Percentiles rank a stretch among this genome's conserved stretches.
Conservation (phyloP, 2,888 invertebrate genomes). For the Hemaris fuciformis region DNA sequence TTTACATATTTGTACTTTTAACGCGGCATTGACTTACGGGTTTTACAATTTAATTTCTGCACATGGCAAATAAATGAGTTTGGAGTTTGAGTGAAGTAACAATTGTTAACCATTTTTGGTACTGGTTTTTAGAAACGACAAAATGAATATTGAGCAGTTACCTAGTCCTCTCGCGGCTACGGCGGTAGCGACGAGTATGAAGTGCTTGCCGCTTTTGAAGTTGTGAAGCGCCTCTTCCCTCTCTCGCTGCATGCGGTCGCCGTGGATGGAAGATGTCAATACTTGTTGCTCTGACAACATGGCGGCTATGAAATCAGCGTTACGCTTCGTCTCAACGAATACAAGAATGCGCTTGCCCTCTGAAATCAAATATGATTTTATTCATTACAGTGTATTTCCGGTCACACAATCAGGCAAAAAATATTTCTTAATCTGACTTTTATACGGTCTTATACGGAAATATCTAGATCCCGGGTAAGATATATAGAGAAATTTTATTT, state of each 20-base stretch:
- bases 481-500: too few relatives aligned
- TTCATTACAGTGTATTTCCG: neutral
- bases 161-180: slow-evolving; percentile 96
- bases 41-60: too few relatives aligned
- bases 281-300: slow-evolving; percentile 88
- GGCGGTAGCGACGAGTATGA: slow-evolving; percentile 95
- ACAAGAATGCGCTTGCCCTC: slow-evolving; percentile 85
- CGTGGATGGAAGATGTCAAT: slow-evolving; percentile 98
- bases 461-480: too few relatives aligned
- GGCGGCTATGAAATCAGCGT: slow-evolving; percentile 94
- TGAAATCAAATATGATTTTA: slow-evolving; percentile 25
- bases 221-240: slow-evolving; percentile 96
- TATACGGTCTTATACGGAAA: too few relatives aligned
- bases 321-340: slow-evolving; percentile 95
- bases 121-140: too few relatives aligned
- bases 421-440: too few relatives aligned
- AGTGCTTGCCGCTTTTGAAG: slow-evolving; percentile 89
- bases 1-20: too few relatives aligned
- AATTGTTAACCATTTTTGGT: too few relatives aligned
- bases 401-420: too few relatives aligned
- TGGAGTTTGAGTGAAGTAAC: too few relatives aligned
- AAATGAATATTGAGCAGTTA: slow-evolving; percentile 37
- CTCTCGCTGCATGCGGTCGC: slow-evolving; percentile 97
- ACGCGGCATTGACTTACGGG: too few relatives aligned
- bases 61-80: too few relatives aligned